These are phyloP conservation scores for Hydropotes inermis DNA, from an alignment of 2,113 vertebrate genomes.

Conservation along the genomic window DNA sequence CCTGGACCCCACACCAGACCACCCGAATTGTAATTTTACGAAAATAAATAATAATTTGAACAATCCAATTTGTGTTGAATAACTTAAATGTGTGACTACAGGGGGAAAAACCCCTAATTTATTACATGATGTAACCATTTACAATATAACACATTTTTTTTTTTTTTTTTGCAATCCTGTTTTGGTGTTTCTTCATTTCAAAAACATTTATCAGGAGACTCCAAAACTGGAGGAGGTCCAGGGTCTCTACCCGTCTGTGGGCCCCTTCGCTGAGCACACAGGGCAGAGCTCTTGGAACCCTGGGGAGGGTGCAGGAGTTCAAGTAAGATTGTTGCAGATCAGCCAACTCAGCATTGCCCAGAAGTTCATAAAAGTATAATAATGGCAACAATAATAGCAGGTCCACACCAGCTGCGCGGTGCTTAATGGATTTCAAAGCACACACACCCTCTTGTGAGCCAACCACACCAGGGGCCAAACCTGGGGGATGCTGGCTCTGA, in stretches of 20 bases:
- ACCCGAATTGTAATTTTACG: not conserved
- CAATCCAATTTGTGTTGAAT: slow-evolving; percentile 14
- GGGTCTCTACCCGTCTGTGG: not conserved
- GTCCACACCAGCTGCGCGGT: not conserved
- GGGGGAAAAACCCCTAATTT: not conserved
- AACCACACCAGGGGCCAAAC: not conserved
- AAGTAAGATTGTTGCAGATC: not conserved
- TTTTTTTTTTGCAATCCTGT: not conserved
- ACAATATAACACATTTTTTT: not conserved
- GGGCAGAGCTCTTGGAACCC: not conserved
- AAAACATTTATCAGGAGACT: not conserved
- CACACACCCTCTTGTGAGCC: not conserved
- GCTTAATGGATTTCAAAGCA: not conserved
- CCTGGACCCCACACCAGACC: not conserved
- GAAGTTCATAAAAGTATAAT: not conserved
- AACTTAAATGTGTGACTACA: not conserved
- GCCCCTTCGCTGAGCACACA: not conserved
- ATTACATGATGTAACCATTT: slow-evolving; percentile 47
- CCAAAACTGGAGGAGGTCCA: not conserved
- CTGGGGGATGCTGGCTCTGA: not conserved
- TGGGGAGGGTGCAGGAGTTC: not conserved
- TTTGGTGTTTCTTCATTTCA: not conserved
- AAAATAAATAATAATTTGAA: not conserved
- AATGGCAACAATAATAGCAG: not conserved
- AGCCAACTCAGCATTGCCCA: not conserved